Evolutionary conservation across 1,140 invertebrate species (phyloP), one percentile per base, ranked within the genome.

Genomic region (Anthonomus grandis): DNA sequence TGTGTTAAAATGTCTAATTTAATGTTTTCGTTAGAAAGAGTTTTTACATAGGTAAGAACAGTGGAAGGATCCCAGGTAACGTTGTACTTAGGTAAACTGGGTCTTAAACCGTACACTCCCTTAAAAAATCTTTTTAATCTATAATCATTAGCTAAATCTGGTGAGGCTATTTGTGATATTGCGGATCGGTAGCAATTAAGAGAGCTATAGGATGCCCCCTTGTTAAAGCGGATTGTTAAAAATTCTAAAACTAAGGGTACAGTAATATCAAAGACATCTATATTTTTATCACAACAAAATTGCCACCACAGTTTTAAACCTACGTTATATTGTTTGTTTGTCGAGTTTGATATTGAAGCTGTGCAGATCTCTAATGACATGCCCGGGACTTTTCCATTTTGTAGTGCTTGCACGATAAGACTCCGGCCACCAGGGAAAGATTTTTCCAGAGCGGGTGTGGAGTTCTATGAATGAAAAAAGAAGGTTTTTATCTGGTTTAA

Each of bases 401-500:
- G 15, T 9, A 41, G 19, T 34, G 31, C 31, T 34, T 4, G 31
- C 2, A 34, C 2, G 31, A 34, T 34, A 34, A 34, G 31, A 34
- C 4, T 34, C 31, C 31, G 12, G 31, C 31, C 4, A 4, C 31
- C 31, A 34, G 31, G 31, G 31, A n/a, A 34, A 34, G 12, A 10
- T 34, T 34, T 13, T 10, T 10, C 31, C 31, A 34, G 15, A 34
- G 1, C 1, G 31, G 31, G 15, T 34, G 31, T 10, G 31, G 31
- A 10, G 15, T 34, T 34, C 31, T n/a, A n/a, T n/a, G n/a, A n/a
- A n/a, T n/a, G n/a, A 38, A n/a, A 17, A 38, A 38, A 38, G 36
- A 13, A 4, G 17, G 4, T n/a, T 38, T 5, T 4, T 38, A 18
- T 60, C 60, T 63, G n/a, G 49, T 22, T 31, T 50, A 34, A 10